These are phyloP conservation scores for Turritopsis dohrnii DNA, from an alignment of 30 jellyfish, hydroid and myxozoan genomes.

Conservation along the genomic window DNA sequence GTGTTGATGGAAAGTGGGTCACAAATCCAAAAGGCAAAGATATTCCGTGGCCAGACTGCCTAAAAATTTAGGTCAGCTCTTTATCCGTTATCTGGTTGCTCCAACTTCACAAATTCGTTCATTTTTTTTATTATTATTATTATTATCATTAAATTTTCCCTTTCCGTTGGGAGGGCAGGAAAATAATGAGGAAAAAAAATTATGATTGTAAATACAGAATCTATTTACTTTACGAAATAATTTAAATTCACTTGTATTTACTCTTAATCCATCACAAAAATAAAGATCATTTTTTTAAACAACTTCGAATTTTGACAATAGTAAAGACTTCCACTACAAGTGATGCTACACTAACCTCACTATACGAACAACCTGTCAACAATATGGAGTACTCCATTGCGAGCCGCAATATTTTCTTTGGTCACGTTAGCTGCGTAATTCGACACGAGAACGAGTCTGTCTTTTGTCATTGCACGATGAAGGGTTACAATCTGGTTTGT, in stretches of 20 bases:
- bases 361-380: not conserved
- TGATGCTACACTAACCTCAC: not conserved
- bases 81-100: too few relatives aligned
- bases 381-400: constrained; percentile 8
- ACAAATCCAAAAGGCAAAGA: not conserved
- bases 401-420: not conserved
- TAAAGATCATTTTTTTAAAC: not conserved
- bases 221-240: not conserved
- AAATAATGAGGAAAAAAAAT: not conserved
- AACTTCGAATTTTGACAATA: not conserved
- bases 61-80: too few relatives aligned
- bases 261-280: not conserved
- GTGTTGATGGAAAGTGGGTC: not conserved
- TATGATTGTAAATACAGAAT: not conserved
- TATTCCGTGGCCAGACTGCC: not conserved
- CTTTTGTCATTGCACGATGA: not conserved
- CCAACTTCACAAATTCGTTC: too few relatives aligned
- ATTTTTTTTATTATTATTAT: too few relatives aligned
- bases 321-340: not conserved
- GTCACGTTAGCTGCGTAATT: not conserved
- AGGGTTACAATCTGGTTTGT: not conserved
- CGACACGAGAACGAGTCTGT: not conserved
- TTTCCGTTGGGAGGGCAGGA: not conserved
- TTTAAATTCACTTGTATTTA: not conserved
- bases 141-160: too few relatives aligned